Conservation (phyloP, 2,797 vertebrate genomes). For the Enteromius viviparus region DNA sequence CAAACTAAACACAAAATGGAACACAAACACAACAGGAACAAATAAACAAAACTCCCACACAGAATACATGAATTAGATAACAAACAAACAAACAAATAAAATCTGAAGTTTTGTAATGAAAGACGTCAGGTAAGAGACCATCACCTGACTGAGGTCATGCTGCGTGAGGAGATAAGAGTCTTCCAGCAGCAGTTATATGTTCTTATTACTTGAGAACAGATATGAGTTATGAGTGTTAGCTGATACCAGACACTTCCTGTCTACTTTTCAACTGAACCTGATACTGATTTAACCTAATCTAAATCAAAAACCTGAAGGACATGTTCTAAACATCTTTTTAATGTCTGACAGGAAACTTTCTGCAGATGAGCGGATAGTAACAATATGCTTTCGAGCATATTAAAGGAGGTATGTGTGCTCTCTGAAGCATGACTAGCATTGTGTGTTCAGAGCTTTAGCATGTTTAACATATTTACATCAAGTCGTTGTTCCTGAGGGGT, state of each 20-base stretch:
- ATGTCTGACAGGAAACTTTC: too few relatives aligned
- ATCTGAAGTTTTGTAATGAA: too few relatives aligned
- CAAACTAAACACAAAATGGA: not conserved
- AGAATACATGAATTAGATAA: too few relatives aligned
- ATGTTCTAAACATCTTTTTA: too few relatives aligned
- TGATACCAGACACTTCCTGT: not conserved
- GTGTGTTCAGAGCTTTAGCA: too few relatives aligned
- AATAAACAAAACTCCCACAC: too few relatives aligned
- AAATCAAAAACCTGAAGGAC: too few relatives aligned
- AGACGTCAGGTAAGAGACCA: too few relatives aligned
- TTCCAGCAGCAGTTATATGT: not conserved
- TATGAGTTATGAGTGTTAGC: not conserved
- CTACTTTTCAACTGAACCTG: not conserved
- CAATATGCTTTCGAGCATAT: too few relatives aligned
- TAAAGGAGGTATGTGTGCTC: not conserved
- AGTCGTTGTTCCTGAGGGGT: not conserved
- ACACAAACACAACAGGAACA: not conserved
- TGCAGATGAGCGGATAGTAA: too few relatives aligned
- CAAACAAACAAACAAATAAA: too few relatives aligned
- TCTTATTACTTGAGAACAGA: slow-evolving; percentile 16
- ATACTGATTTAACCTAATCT: not conserved
- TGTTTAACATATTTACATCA: not conserved
- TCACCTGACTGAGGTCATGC: not conserved
- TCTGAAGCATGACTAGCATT: not conserved
- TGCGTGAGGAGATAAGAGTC: not conserved